Base-by-base conservation (phyloP, 2,113 vertebrate genomes). In the Notothenia coriiceps region DNA sequence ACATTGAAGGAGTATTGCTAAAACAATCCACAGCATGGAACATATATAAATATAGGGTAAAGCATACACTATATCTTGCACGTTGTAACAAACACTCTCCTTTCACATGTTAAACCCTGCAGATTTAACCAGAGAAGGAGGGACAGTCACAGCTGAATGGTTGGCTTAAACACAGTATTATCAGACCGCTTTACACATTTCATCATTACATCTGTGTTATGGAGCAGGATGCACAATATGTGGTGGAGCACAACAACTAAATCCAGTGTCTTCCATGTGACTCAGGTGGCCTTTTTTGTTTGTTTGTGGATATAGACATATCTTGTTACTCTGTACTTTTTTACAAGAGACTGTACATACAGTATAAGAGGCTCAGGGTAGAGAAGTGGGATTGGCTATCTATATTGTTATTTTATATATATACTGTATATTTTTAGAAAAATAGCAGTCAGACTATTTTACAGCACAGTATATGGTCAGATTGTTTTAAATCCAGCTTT, bases 141-240 rank as follows among this genome's bases (percentile, higher is more conserved):
- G 9, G 14, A 49, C 3, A 66, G n/a, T 3, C 15, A 33, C n/a
- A 50, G 14, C 9, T 64, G 20, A 64, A 63, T 13, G 40, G 54
- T 55, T 57, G 12, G 64, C n/a, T 59, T 63, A 5, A 54, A 14
- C 54, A 61, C 52, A 46, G 56, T 70, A n/a, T 78, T 40, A 70
- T 22, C 10, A 33, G 25, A 67, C 25, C 35, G 15, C 7, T 67
- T 25, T 33, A 59, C 46, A 47, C 11, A 64, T 29, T 46, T 61
- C 33, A 29, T 9, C 20, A 20, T 62, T 43, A 25, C 66, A 82
- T 78, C 52, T 74, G 50, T 75, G 56, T 49, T 68, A 25, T 71
- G 56, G 49, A 70, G 56, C 76, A 66, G 65, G 56, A 57, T 81
- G 65, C 54, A 67, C 73, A 86, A 18, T 67, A 65, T 77, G 44